Percentiles rank a stretch among this genome's conserved stretches.
Conservation (phyloP, 2,888 invertebrate genomes). For the Sarcophaga subvicina region DNA sequence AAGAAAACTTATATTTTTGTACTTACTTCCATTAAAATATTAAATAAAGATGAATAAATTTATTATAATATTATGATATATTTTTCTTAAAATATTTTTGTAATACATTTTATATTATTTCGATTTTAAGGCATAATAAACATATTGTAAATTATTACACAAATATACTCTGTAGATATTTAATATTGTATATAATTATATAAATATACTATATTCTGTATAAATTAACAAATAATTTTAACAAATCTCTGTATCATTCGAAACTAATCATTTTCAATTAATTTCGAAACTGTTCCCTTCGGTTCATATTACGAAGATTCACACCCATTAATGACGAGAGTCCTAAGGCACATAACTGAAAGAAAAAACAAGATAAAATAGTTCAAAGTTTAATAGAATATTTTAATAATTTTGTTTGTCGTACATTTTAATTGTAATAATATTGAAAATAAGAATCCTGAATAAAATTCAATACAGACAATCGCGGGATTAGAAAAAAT, state of each 20-base stretch:
- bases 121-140: slow-evolving; percentile 44
- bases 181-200: slow-evolving; percentile 39
- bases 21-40: too few species aligned
- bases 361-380: slow-evolving; percentile 19
- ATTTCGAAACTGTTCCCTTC: slow-evolving; percentile 74
- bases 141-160: slow-evolving; percentile 41
- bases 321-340: slow-evolving; percentile 76
- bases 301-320: slow-evolving; percentile 76
- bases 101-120: slow-evolving; percentile 31
- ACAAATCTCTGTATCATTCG: slow-evolving; percentile 21
- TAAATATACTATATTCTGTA: slow-evolving; percentile 48
- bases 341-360: slow-evolving; percentile 74
- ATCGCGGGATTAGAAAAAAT: too few species aligned
- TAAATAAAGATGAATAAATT: too few species aligned
- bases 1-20: too few species aligned
- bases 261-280: slow-evolving; percentile 7
- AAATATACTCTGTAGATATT: slow-evolving; percentile 19
- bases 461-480: too few species aligned
- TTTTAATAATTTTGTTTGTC: too few species aligned
- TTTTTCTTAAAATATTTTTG: not conserved
- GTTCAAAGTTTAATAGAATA: not conserved
- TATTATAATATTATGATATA: too few species aligned
- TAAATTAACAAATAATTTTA: slow-evolving; percentile 58
- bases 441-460: too few species aligned
- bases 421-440: too few species aligned